These are phyloP conservation scores for Hipposideros armiger DNA, from an alignment of 2,113 vertebrate species.

Conservation along the genomic window DNA sequence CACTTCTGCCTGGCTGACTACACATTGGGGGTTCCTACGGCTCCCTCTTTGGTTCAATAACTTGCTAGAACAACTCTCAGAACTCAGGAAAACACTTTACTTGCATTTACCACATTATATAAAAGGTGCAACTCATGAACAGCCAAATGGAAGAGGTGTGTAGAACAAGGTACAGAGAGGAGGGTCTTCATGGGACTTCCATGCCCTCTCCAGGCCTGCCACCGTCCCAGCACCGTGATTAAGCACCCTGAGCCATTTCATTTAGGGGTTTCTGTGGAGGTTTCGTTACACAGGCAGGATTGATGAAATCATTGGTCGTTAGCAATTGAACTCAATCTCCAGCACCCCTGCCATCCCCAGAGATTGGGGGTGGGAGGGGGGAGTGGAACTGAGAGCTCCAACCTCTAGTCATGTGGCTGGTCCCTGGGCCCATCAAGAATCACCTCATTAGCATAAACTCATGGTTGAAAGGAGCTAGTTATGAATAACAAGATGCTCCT, in stretches of 20 bases:
- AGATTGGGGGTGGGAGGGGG: neutral
- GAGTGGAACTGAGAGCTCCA: neutral
- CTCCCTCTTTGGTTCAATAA: neutral
- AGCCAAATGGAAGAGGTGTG: neutral
- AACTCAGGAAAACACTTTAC: neutral
- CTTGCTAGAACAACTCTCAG: neutral
- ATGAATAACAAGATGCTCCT: neutral
- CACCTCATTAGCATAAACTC: neutral
- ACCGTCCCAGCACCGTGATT: neutral
- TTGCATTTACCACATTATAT: neutral
- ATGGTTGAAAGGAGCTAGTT: neutral
- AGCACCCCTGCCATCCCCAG: neutral
- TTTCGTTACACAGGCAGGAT: fast-evolving
- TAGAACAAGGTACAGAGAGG: neutral
- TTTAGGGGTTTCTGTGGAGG: neutral
- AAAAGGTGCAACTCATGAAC: neutral
- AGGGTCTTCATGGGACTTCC: neutral
- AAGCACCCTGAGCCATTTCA: neutral
- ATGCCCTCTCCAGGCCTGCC: neutral
- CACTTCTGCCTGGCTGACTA: neutral
- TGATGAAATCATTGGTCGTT: neutral
- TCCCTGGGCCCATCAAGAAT: neutral
- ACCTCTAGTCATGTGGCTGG: fast-evolving
- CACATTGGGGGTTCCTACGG: neutral
- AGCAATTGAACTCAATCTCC: neutral